A percentile compares a stretch with the other conserved stretches of the same genome.
Conservation (phyloP, 2,113 vertebrate species). For the Spea bombifrons region DNA sequence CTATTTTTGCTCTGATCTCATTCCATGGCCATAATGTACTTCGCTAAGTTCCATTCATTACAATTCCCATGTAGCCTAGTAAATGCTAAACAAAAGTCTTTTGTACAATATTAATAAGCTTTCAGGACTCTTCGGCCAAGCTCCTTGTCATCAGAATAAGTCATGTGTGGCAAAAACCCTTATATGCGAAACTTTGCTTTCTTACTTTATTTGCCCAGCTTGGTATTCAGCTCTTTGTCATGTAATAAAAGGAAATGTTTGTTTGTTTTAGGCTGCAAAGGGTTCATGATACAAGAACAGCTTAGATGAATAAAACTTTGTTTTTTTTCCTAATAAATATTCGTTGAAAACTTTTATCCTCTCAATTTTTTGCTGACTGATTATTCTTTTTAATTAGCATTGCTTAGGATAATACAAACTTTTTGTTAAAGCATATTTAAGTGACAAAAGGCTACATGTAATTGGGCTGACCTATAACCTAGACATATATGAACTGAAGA, state of each 20-base stretch:
- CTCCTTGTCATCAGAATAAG: constrained; percentile 68
- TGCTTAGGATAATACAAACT: constrained; percentile 9
- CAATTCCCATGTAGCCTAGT: constrained; percentile 67
- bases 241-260: constrained; percentile 74
- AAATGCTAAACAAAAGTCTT: constrained; percentile 74
- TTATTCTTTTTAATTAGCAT: constrained; percentile 14
- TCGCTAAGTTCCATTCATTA: constrained; percentile 58
- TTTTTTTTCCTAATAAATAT: constrained; percentile 62
- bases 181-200: constrained; percentile 72
- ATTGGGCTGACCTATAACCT: too few species aligned
- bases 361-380: constrained; percentile 58
- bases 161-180: constrained; percentile 71
- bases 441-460: too few species aligned
- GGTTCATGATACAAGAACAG: constrained; percentile 63
- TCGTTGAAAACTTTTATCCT: constrained; percentile 62
- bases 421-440: neutral
- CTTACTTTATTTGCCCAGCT: constrained; percentile 64
- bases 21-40: constrained; percentile 8
- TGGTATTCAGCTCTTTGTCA: constrained; percentile 67
- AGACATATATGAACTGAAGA: too few species aligned
- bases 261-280: constrained; percentile 69
- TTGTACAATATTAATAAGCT: constrained; percentile 75
- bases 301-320: constrained; percentile 62
- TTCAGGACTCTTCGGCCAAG: constrained; percentile 63
- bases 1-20: neutral